Base-by-base conservation (phyloP, 1,140 invertebrate genomes). In the Drosophila rufa region DNA sequence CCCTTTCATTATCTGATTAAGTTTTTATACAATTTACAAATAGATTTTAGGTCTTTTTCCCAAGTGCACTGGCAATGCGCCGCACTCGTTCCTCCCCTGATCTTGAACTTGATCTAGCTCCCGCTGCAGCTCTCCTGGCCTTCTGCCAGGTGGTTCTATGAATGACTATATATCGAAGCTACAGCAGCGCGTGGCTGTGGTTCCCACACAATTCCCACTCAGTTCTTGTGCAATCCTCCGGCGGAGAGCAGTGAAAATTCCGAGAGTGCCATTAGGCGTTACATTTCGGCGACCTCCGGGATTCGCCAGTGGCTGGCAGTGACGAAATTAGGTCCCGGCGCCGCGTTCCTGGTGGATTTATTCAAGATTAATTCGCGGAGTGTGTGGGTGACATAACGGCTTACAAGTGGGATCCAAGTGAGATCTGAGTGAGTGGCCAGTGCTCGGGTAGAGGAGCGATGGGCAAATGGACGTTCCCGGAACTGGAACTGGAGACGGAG, bases 61-160 rank as follows among this genome's bases (percentile, higher is more conserved):
- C 3, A 3, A 70, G 67, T 68, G 67, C 36, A 30, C 14, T 7
- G 19, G 9, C 6, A 1, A 43, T 42, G 33, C 46, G 48, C 38
- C 15, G 38, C 27, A n/a, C 17, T 36, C 22, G 25, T 40, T 27
- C 40, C 30, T 51, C 61, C 51, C 38, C 59, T 64, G 75, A 69
- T 78, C 75, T 57, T 78, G 75, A 65, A 78, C 75, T 78, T 78
- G 75, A 61, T 43, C 8, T 45, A 22, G 12, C 17, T 46, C 9
- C 43, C 53, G 25, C 43, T 66, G 43, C 33, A 42, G 19, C 33
- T 68, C 55, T 76, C 30, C 65, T 78, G 75, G 75, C 74, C 40
- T 19, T 48, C 50, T 78, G 75, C 75, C 75, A 77, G 75, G 33
- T 50, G 75, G 56, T 70, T 70, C 65, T 77, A 68, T 78, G 75